Base-by-base conservation (phyloP, 2,888 invertebrate genomes). In the Marronus borbonicus region DNA sequence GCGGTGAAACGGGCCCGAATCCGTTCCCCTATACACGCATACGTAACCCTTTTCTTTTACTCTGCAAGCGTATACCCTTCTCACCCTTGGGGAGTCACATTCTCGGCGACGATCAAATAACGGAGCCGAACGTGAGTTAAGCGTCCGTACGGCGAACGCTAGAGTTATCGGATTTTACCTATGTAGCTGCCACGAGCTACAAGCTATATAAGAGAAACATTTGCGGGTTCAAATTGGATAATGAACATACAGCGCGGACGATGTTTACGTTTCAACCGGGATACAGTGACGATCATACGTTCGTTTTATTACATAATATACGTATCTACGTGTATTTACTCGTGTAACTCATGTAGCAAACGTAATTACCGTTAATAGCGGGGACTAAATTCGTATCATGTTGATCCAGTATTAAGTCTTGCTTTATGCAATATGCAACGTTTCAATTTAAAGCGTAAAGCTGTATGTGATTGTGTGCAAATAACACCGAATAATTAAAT, bases 41-140 rank as follows among this genome's bases (percentile, higher is more conserved):
- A 14, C 7, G 28, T 24, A 76, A 76, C 76, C 76, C 76, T 76
- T 79, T 76, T 44, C 44, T 44, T 44, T 44, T 44, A 44, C 12
- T 12, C 44, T 8, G 10, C 2, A 12, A 8, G 44, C 44, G 8
- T 44, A 5, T 36, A 36, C 31, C 66, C 80, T 79, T 81, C 60
- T 60, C 62, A 76, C 83, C 82, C 81, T 72, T 62, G 81, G 82
- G 82, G 82, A 83, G 83, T 83, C 82, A 82, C 83, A 81, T 82
- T 82, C 80, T 78, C 81, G 80, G 55, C 82, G 82, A 83, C 82
- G 82, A 83, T 83, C 83, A 81, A 82, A 83, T 82, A 83, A 55
- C 52, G 55, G 70, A 80, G 81, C 80, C 79, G 62, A 80, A 82
- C 83, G 81, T 81, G 83, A 82, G 82, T 83, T 83, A 83, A 81